Conservation (phyloP, 2,113 vertebrate species). For the Sphaerodactylus townsendi region DNA sequence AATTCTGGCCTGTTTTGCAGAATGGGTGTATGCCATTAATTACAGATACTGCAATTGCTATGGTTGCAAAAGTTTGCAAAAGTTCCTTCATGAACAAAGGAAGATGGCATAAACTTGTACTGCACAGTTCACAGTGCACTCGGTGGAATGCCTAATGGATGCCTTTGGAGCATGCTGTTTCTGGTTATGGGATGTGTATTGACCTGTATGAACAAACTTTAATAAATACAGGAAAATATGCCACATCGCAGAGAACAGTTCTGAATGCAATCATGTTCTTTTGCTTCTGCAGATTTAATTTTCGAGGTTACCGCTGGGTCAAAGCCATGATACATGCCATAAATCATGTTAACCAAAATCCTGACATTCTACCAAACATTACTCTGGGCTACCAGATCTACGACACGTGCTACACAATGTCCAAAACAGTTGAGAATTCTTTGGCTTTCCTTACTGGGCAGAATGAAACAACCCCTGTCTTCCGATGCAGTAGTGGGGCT, state of each 20-base stretch:
- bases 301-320: slow-evolving; percentile 82
- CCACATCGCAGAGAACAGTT: background rate
- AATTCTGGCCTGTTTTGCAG: too few species aligned
- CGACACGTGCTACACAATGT: slow-evolving; percentile 84
- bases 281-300: slow-evolving; percentile 80
- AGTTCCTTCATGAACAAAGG: too few species aligned
- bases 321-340: slow-evolving; percentile 87
- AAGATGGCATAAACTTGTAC: too few species aligned
- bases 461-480: slow-evolving; percentile 84
- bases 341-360: slow-evolving; percentile 78
- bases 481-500: slow-evolving; percentile 78
- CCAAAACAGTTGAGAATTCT: slow-evolving; percentile 83
- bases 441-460: slow-evolving; percentile 83
- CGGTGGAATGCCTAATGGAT: too few species aligned
- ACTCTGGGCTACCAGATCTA: slow-evolving; percentile 86
- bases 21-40: too few species aligned
- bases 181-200: too few species aligned
- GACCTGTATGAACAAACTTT: background rate
- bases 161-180: background rate
- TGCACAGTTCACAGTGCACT: too few species aligned
- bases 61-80: too few species aligned
- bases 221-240: background rate
- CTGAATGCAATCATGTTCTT: background rate
- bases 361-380: slow-evolving; percentile 76
- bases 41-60: too few species aligned